Conservation (phyloP, 1,140 invertebrate species). For the Hydropsyche tenuis region DNA sequence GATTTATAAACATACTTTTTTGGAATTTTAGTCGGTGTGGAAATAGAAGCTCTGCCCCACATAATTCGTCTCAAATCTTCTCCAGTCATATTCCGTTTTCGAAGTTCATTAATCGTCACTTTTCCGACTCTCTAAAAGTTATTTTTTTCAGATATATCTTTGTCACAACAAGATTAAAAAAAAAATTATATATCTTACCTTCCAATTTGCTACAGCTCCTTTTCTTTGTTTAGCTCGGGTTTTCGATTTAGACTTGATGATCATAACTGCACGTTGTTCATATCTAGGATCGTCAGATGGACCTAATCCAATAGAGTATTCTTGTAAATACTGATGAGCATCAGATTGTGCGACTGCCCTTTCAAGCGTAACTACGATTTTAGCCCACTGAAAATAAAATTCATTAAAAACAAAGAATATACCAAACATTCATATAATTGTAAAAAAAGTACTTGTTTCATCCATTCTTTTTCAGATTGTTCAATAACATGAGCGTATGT, state of each 20-base stretch:
- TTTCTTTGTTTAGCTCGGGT: constrained; percentile 95
- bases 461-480: constrained; percentile 98
- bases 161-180: neutral
- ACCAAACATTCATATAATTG: neutral
- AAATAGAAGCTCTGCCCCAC: constrained; percentile 87
- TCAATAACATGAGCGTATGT: constrained; percentile 98
- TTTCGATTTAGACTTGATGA: constrained; percentile 97
- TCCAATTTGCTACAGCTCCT: constrained; percentile 96
- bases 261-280: constrained; percentile 92
- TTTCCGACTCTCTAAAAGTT: constrained; percentile 79
- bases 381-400: constrained; percentile 82
- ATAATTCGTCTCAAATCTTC: constrained; percentile 84
- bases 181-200: constrained; percentile 67
- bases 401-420: neutral
- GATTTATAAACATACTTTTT: constrained; percentile 62
- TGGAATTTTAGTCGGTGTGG: constrained; percentile 78
- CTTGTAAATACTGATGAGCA: constrained; percentile 88
- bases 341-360: constrained; percentile 88
- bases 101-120: constrained; percentile 82
- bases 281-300: constrained; percentile 81
- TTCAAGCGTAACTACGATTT: constrained; percentile 96
- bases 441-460: constrained; percentile 81
- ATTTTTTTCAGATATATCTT: neutral
- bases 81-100: constrained; percentile 83
- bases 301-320: constrained; percentile 92